A percentile compares a stretch with the other conserved stretches of the same genome.
Evolutionary conservation across 2,113 vertebrate species (phyloP).

Genomic region (Melierax canorus): DNA sequence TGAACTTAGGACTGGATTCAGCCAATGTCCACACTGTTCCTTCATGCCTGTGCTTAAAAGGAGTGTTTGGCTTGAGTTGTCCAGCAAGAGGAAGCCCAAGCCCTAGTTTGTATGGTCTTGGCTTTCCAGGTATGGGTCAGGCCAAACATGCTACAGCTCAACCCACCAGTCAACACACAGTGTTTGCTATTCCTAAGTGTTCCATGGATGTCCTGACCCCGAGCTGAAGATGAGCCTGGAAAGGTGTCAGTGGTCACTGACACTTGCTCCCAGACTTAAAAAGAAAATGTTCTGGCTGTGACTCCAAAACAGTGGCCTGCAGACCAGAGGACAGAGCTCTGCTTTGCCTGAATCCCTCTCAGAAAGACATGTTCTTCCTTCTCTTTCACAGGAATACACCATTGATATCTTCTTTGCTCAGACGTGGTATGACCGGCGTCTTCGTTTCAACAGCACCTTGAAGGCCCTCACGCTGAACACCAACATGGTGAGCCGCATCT

Average conservation of each 20-base stretch:
- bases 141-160: neutral
- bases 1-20: neutral
- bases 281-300: neutral
- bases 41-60: neutral
- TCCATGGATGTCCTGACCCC: neutral
- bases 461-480: conserved; percentile 75
- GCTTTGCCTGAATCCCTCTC: neutral
- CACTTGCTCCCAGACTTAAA: neutral
- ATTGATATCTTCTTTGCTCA: conserved; percentile 81
- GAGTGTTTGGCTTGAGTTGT: neutral
- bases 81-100: neutral
- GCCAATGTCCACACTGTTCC: accelerated
- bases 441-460: conserved; percentile 74
- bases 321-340: neutral
- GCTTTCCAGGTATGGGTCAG: neutral
- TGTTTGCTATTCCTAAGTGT: neutral
- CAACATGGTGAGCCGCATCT: conserved; percentile 77
- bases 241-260: neutral
- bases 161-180: neutral
- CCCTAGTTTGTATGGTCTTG: neutral
- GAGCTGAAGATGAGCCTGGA: neutral
- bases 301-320: neutral
- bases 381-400: conserved; percentile 73
- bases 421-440: conserved; percentile 79
- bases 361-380: neutral